Conservation (phyloP, 2,113 vertebrate species). For the Xerus inauris region DNA sequence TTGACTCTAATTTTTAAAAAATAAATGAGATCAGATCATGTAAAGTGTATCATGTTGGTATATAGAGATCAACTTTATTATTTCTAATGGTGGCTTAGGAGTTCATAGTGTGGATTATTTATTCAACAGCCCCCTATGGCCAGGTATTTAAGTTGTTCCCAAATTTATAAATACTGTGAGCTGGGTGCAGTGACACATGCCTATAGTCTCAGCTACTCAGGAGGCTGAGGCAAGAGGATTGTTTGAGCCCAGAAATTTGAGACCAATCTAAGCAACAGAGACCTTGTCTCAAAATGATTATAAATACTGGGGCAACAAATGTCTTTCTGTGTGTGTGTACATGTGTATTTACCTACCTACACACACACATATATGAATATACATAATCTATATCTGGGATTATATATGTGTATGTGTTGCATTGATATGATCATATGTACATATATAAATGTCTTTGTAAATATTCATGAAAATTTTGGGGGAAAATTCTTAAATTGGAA, state of each 20-base stretch:
- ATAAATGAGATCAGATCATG: neutral
- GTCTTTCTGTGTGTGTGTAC: neutral
- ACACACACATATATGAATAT: neutral
- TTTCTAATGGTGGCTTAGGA: neutral
- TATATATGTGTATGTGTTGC: no score
- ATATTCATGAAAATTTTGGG: neutral
- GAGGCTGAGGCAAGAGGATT: neutral
- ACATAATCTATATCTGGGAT: no score
- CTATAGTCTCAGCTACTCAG: neutral
- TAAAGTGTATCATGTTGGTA: conserved; percentile 7
- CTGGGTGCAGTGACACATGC: neutral
- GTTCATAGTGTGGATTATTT: neutral
- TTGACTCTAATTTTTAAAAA: neutral
- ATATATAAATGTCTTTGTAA: neutral
- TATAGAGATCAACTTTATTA: neutral
- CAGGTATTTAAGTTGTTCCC: neutral
- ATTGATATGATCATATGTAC: neutral
- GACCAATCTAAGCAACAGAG: neutral
- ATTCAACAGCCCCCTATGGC: neutral
- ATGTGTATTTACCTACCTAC: neutral
- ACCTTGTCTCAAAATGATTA: neutral
- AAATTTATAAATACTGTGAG: conserved; percentile 8
- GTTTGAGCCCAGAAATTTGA: neutral
- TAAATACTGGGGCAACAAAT: neutral
- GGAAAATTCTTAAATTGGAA: conserved; percentile 7